Percentiles rank a stretch among this genome's conserved stretches.
phyloP scores from a whole-genome alignment of 92 coral and sea anemone genomes.

The Epizoanthus stellaris region DNA sequence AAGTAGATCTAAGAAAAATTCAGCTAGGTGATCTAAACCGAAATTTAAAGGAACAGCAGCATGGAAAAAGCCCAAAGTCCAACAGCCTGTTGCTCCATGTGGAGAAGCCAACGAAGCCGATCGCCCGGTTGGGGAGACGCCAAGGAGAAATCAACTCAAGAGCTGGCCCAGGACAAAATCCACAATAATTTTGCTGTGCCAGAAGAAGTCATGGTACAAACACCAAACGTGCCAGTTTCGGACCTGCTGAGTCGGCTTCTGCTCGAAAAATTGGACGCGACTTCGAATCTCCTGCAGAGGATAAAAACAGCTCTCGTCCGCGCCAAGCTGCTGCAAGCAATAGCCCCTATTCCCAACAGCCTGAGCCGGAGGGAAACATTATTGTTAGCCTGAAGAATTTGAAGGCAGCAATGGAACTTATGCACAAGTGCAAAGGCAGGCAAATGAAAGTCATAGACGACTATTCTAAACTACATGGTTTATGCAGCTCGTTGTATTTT shows the following conservation, averaged over 20 bases:
- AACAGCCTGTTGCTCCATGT: background rate
- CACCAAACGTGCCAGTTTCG: conserved; percentile 8
- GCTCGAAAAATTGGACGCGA: conserved; percentile 3
- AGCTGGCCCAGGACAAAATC: no score
- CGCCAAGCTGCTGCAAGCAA: background rate
- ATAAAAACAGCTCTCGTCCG: conserved; percentile 3
- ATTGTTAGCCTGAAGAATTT: conserved; percentile 8
- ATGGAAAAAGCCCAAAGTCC: conserved; percentile 8
- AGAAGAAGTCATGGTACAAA: no score
- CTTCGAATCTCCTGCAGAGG: background rate
- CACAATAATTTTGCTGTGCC: no score
- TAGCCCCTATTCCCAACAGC: background rate
- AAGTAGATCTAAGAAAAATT: background rate
- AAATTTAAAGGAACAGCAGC: conserved; percentile 5
- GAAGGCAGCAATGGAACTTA: conserved; percentile 8
- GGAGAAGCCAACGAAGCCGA: background rate
- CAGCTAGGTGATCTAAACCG: background rate
- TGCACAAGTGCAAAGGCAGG: conserved; percentile 47
- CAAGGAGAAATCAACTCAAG: no score
- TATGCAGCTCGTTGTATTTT: conserved; percentile 38
- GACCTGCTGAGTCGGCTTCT: background rate
- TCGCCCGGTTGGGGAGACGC: no score
- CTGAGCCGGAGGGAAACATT: background rate
- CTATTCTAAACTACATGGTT: conserved; percentile 44
- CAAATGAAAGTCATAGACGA: conserved; percentile 32